These are phyloP conservation scores for Bombyx mori DNA, from an alignment of 1,140 invertebrate species.

Conservation along the genomic window ASM3026992v2 NC_085124.1:6356501-6357000, in stretches of 20 bases:
- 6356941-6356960: conserved; percentile 12
- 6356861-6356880: too few relatives aligned
- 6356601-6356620: conserved; percentile 13
- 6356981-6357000: conserved; percentile 23
- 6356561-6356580: conserved; percentile 4
- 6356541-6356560: conserved; percentile 17
- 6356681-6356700: not conserved
- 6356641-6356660: conserved; percentile 17
- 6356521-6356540: conserved; percentile 10
- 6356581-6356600: conserved; percentile 15
- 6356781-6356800: too few relatives aligned
- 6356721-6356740: not conserved
- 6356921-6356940: too few relatives aligned
- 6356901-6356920: too few relatives aligned
- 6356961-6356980: conserved; percentile 18
- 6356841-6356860: too few relatives aligned
- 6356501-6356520: too few relatives aligned
- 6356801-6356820: too few relatives aligned
- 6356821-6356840: too few relatives aligned
- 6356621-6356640: conserved; percentile 11
- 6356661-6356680: too few relatives aligned
- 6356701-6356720: not conserved
- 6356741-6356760: too few relatives aligned
- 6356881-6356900: too few relatives aligned
- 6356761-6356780: too few relatives aligned